A percentile compares a stretch with the other conserved stretches of the same genome.
Conservation (phyloP, 1,140 invertebrate genomes). For the Heliconius himera region DNA sequence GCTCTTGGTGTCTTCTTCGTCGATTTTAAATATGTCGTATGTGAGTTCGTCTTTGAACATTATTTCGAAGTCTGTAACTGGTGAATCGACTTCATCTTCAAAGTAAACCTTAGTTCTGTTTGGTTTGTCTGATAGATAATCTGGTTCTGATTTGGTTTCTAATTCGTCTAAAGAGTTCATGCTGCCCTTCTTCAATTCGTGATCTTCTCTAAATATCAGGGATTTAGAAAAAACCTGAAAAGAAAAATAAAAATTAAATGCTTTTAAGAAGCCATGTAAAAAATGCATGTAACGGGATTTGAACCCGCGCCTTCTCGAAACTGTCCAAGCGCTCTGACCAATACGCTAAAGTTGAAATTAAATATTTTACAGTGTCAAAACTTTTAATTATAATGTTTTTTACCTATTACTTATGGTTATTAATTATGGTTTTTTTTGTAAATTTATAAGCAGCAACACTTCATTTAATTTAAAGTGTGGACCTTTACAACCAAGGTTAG, state of each 20-base stretch:
- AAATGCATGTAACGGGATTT: no score
- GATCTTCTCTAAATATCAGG: constrained; percentile 78
- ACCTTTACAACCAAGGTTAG: no score
- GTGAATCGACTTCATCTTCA: constrained; percentile 73
- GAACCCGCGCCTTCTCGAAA: no score
- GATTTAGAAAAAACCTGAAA: constrained; percentile 80
- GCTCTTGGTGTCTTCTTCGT: constrained; percentile 72
- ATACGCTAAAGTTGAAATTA: no score
- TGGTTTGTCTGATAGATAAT: constrained; percentile 66
- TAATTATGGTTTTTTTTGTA: no score
- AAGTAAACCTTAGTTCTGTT: constrained; percentile 77
- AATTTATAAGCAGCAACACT: no score
- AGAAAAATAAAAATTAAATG: not conserved
- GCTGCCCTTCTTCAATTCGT: constrained; percentile 70
- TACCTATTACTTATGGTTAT: no score
- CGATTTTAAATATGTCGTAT: constrained; percentile 78
- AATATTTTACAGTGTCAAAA: no score
- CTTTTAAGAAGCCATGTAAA: no score
- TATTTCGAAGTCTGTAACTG: constrained; percentile 80
- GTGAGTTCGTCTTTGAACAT: constrained; percentile 81
- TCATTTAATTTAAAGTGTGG: no score
- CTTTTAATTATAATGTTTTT: no score
- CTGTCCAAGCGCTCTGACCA: no score
- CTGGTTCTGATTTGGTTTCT: constrained; percentile 75
- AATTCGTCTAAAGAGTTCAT: constrained; percentile 62